Conservation (phyloP, 2,113 vertebrate genomes). For the Microcebus lehilahytsara region DNA sequence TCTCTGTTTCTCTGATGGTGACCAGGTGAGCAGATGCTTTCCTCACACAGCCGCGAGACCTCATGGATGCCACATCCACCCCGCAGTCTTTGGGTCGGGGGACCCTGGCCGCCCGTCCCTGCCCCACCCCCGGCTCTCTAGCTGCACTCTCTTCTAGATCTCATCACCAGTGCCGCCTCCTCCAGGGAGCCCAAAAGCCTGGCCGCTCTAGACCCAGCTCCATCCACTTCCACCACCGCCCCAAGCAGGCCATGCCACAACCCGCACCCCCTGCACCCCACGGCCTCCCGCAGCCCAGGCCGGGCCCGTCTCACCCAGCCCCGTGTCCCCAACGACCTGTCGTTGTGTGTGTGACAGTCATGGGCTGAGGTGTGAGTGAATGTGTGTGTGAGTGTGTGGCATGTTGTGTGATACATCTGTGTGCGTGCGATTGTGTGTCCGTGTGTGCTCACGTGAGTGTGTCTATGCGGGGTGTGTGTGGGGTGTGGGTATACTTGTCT, state of each 20-base stretch:
- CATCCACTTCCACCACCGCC: neutral
- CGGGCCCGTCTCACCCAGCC: neutral
- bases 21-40: neutral
- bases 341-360: neutral
- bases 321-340: neutral
- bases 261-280: neutral
- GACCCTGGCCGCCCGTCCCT: neutral
- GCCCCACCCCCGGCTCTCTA: neutral
- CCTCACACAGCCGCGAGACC: accelerated
- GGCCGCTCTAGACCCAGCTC: neutral
- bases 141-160: neutral
- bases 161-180: neutral
- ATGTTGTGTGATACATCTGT: neutral
- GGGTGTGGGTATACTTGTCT: neutral
- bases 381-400: neutral
- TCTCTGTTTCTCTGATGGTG: neutral
- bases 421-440: neutral
- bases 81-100: neutral
- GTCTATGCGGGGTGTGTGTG: neutral
- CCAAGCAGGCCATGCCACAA: neutral
- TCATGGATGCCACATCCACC: neutral
- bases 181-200: neutral
- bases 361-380: neutral
- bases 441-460: neutral
- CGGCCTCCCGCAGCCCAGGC: neutral